A percentile compares a stretch with the other conserved stretches of the same genome.
Evolutionary conservation across 1,140 invertebrate species (phyloP).

Genomic region (Orchesella cincta): DNA sequence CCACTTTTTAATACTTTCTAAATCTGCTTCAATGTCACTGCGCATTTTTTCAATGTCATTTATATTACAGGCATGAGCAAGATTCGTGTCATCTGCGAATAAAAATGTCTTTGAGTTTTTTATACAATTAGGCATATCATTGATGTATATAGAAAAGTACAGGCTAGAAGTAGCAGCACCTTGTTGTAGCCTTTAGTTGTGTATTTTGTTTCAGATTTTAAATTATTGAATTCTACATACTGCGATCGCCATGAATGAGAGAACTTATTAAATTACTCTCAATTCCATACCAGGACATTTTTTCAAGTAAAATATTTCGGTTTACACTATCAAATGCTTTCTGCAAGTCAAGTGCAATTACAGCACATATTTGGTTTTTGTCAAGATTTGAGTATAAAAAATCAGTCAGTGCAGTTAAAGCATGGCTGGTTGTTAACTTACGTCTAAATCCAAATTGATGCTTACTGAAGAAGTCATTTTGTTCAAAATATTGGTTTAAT

Average conservation of each 20-base stretch:
- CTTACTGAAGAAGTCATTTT: slow-evolving; percentile 15
- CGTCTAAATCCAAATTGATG: slow-evolving; percentile 57
- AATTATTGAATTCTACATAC: background rate
- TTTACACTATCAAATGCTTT: no score
- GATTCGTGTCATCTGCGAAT: no score
- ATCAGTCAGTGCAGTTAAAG: slow-evolving; percentile 54
- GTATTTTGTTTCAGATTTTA: background rate
- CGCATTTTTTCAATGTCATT: no score
- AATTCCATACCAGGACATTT: slow-evolving; percentile 48
- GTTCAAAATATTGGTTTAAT: background rate
- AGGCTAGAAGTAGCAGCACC: background rate
- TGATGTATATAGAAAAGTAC: background rate
- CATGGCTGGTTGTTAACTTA: slow-evolving; percentile 54
- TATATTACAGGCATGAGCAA: no score
- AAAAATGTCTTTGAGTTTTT: no score
- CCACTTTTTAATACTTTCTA: background rate
- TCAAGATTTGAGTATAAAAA: slow-evolving; percentile 53
- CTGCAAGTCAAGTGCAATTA: no score
- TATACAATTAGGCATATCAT: no score
- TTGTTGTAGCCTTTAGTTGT: background rate
- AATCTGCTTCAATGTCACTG: background rate
- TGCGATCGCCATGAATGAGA: slow-evolving; percentile 24
- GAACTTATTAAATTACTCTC: slow-evolving; percentile 12
- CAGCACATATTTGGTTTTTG: no score
- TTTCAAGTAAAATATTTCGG: slow-evolving; percentile 54